phyloP scores from a whole-genome alignment of 2,113 vertebrate species.

The Caranx melampygus region DNA sequence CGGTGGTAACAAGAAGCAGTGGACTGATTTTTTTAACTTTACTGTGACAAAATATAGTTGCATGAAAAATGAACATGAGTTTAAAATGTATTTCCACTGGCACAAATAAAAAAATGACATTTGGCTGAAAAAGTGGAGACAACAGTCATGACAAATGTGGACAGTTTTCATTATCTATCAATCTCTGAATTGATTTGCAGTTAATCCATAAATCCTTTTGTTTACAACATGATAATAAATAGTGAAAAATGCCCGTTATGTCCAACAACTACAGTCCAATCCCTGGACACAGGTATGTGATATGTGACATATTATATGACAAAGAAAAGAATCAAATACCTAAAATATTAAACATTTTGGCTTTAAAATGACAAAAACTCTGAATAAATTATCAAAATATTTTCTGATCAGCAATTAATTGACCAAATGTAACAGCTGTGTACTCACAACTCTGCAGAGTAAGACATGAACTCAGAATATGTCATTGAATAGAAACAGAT shows the following conservation, averaged over 20 bases:
- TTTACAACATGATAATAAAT: background rate
- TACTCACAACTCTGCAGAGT: background rate
- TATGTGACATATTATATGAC: background rate
- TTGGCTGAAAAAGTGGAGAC: background rate
- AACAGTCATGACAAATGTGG: background rate
- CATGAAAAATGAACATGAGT: background rate
- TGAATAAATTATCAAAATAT: background rate
- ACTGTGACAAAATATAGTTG: slow-evolving; percentile 2
- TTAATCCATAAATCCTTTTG: background rate
- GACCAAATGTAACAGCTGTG: background rate
- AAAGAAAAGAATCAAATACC: background rate
- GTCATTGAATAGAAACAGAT: background rate
- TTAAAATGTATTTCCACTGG: background rate
- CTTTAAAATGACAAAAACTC: background rate
- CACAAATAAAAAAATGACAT: background rate
- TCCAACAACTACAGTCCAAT: background rate
- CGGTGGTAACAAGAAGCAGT: background rate
- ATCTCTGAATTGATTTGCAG: background rate
- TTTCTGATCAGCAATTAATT: background rate
- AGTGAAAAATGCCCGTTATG: background rate
- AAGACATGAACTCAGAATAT: background rate
- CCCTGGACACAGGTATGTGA: background rate
- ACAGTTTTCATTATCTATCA: background rate
- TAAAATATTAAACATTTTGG: background rate
- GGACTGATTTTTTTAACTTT: background rate